A percentile compares a stretch with the other conserved stretches of the same genome.
phyloP scores from a whole-genome alignment of 2,797 vertebrate genomes.

The Oreochromis grahami region DNA sequence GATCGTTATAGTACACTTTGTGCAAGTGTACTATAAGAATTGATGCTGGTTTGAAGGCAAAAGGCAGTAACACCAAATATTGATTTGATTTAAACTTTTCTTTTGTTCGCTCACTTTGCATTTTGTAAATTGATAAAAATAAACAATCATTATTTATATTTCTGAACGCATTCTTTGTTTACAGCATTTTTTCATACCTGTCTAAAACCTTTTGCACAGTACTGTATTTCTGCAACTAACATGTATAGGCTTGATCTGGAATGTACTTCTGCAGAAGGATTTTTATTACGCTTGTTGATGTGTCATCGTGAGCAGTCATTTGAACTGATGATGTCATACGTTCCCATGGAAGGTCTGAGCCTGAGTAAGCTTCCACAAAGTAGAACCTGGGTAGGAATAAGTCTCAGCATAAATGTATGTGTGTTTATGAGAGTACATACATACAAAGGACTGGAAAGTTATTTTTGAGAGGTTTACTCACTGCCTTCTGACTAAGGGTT shows the following conservation, averaged over 20 bases:
- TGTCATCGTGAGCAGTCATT: not conserved
- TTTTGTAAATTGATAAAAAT: not conserved
- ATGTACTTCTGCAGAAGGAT: not conserved
- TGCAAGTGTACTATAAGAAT: not conserved
- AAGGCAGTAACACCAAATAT: not conserved
- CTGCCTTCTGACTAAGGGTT: not conserved
- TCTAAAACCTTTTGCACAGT: not conserved
- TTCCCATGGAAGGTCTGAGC: slow-evolving; percentile 12
- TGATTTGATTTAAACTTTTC: not conserved
- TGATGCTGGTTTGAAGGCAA: not conserved
- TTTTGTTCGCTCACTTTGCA: not conserved
- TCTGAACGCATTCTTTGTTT: not conserved
- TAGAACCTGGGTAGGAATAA: slow-evolving; percentile 45
- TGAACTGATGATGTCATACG: slow-evolving; percentile 27
- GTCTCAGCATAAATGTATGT: not conserved
- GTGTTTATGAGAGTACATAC: not conserved
- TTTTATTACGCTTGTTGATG: not conserved
- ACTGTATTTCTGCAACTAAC: not conserved
- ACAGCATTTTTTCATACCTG: not conserved
- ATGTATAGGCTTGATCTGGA: not conserved
- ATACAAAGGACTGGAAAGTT: not conserved
- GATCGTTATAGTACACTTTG: not conserved
- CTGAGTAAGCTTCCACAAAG: slow-evolving; percentile 42
- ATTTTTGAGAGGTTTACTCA: not conserved
- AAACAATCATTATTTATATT: not conserved